phyloP scores from a whole-genome alignment of 2,888 invertebrate species.

The Sphecodes monilicornis region DNA sequence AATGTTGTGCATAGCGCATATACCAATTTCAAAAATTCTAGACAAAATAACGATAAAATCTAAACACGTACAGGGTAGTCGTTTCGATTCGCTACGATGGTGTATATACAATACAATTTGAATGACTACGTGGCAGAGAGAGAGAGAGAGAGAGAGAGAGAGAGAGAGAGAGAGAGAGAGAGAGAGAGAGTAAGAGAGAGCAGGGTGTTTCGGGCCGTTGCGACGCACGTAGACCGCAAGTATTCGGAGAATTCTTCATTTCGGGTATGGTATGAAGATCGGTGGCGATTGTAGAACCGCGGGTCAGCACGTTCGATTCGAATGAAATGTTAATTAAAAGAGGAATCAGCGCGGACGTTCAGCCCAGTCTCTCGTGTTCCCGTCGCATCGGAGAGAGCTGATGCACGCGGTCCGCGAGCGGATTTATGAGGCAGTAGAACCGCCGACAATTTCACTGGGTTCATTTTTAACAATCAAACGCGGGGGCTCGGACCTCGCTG shows the following conservation, averaged over 20 bases:
- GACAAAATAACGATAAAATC: background rate
- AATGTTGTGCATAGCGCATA: background rate
- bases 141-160: background rate
- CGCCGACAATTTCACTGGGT: background rate
- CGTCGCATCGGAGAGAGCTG: background rate
- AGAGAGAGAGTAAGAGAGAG: background rate
- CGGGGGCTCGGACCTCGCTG: background rate
- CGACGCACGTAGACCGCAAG: background rate
- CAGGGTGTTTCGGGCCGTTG: background rate
- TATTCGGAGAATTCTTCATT: background rate
- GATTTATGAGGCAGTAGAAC: background rate
- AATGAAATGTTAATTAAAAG: slow-evolving; percentile 19
- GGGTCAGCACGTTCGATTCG: slow-evolving; percentile 1
- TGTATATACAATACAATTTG: background rate
- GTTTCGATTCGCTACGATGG: background rate
- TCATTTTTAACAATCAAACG: background rate
- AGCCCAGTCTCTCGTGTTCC: background rate
- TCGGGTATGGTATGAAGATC: background rate
- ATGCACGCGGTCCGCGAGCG: background rate
- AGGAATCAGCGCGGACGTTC: background rate
- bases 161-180: background rate
- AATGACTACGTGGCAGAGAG: background rate
- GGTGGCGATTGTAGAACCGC: background rate
- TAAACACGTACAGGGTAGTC: background rate
- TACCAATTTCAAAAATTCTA: background rate